Conservation (phyloP, 2,797 vertebrate species). For the Melanogrammus aeglefinus region DNA sequence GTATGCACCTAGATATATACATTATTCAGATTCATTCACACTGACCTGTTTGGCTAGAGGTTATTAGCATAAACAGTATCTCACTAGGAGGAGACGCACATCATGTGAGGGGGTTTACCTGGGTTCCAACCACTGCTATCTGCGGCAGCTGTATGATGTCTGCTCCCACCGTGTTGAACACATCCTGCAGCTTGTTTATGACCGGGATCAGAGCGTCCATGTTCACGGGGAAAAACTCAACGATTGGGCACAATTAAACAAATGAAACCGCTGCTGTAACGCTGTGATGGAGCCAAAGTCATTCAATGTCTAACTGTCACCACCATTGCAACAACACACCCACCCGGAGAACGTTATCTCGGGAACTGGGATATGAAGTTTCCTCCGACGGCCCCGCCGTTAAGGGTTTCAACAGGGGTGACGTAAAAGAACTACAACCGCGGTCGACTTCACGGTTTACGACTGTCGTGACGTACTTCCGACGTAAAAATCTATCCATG, state of each 20-base stretch:
- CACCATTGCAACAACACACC: constrained; percentile 67
- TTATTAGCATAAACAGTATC: neutral
- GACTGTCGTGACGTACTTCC: neutral
- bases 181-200: constrained; percentile 97
- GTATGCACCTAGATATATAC: neutral
- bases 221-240: constrained; percentile 26
- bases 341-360: neutral
- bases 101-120: constrained; percentile 73
- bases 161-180: constrained; percentile 96
- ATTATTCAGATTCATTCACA: neutral
- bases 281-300: constrained; percentile 77
- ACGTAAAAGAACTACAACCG: neutral
- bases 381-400: neutral
- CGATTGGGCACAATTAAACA: constrained; percentile 29
- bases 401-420: neutral
- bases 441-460: neutral
- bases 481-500: neutral
- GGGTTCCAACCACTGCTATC: constrained; percentile 96
- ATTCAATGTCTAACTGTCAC: constrained; percentile 76
- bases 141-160: constrained; percentile 96
- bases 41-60: neutral
- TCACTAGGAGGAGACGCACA: neutral
- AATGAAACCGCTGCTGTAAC: constrained; percentile 44
- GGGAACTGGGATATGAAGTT: neutral
- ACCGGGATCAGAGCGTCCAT: constrained; percentile 99